phyloP scores from a whole-genome alignment of 2,888 invertebrate genomes.

The Spisula subtruncata region DNA sequence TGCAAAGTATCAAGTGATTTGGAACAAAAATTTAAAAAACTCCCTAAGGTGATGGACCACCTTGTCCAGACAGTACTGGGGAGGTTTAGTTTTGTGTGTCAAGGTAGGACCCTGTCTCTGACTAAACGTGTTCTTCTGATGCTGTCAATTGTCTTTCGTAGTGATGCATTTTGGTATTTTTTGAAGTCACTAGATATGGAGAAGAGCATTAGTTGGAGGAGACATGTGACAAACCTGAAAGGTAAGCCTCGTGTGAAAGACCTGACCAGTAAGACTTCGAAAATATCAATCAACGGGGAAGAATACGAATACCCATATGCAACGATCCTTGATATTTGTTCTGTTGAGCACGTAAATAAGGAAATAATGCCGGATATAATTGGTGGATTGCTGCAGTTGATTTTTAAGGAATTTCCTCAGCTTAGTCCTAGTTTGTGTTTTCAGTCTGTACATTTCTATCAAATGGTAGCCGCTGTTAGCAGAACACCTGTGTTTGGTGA shows the following conservation, averaged over 20 bases:
- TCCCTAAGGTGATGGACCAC: neutral
- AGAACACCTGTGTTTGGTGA: neutral
- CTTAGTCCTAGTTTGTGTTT: neutral
- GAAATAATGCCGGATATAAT: neutral
- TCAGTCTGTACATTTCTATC: neutral
- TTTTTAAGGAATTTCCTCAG: neutral
- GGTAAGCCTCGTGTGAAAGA: neutral
- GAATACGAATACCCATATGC: neutral
- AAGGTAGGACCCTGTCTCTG: neutral
- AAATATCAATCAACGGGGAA: neutral
- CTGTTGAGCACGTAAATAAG: neutral
- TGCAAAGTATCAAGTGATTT: neutral
- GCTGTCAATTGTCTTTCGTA: neutral
- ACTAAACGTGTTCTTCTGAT: neutral
- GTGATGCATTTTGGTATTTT: neutral
- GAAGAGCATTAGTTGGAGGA: neutral
- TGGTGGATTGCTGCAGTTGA: neutral
- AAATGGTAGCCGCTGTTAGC: conserved; percentile 18
- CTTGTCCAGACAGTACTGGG: neutral
- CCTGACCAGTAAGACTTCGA: neutral
- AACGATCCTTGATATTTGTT: neutral
- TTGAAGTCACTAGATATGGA: neutral
- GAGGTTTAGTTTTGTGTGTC: neutral
- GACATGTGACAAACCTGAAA: neutral
- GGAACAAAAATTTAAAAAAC: neutral